phyloP scores from a whole-genome alignment of 2,797 vertebrate species.

The Pteronotus mesoamericanus region DNA sequence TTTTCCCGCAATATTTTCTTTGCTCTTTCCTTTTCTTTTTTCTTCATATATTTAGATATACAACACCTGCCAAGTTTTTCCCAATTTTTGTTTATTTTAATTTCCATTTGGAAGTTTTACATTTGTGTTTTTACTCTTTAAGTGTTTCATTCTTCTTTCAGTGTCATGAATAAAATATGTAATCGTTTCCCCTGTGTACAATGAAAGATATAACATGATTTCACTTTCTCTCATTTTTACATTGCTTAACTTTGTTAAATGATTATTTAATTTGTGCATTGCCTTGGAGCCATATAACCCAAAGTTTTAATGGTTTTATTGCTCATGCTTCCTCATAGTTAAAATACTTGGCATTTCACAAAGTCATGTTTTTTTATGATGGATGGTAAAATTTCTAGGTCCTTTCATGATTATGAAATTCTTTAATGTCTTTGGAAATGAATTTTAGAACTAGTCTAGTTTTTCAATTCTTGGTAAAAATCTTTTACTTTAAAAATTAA shows the following conservation, averaged over 20 bases:
- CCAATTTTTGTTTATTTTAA: background rate
- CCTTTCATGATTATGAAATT: background rate
- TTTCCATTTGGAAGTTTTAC: background rate
- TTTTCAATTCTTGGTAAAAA: background rate
- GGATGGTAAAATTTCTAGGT: background rate
- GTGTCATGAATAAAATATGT: background rate
- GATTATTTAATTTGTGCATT: background rate
- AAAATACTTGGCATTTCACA: conserved; percentile 1
- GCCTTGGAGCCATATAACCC: background rate
- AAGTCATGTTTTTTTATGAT: background rate
- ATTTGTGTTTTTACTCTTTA: background rate
- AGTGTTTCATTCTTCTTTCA: background rate
- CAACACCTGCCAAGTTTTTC: background rate
- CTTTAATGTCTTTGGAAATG: background rate
- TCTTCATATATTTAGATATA: background rate
- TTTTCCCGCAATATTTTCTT: background rate
- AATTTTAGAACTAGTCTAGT: background rate
- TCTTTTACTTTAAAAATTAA: background rate
- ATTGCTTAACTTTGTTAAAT: background rate
- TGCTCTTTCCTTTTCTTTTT: background rate
- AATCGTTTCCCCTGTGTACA: background rate
- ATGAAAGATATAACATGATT: background rate
- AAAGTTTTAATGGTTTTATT: background rate
- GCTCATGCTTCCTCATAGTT: background rate
- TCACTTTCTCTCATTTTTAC: background rate